Base-by-base conservation (phyloP, 2,888 invertebrate genomes). In the Drepana falcataria region DNA sequence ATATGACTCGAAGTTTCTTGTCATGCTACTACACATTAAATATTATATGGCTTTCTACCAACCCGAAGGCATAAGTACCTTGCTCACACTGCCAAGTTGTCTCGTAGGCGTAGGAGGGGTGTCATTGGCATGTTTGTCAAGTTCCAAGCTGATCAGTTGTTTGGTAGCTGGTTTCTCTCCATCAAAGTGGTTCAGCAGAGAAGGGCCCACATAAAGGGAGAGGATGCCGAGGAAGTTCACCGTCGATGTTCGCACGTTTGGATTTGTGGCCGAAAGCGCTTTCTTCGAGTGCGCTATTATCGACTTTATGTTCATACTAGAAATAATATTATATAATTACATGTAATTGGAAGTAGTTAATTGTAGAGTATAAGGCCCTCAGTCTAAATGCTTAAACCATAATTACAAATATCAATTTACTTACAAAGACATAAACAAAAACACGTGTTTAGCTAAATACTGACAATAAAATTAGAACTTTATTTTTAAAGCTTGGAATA, bases 101-200 rank as follows among this genome's bases (percentile, higher is more conserved):
- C 95, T 87, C 0, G 92, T 93, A 0, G 96, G 95, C n/a, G 93
- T 91, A 0, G 96, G 96, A 0, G 96, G 95, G 57, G 93, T 93
- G 67, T 95, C 93, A 35, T 95, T 96, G 2, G 93, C 92, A 66
- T 95, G 93, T 79, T 97, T 97, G 58, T 96, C 96, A 69, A 97
- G 93, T 78, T 98, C 98, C 34, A 95, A 92, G 77, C 96, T 95
- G 57, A 98, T 96, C 77, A 96, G 95, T 66, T 96, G 96, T 49
- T 95, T 93, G 0, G 98, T 87, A 0, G 96, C 94, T 0, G 96
- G 93, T 73, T 98, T 98, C 79, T 98, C 98, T 63, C 93, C 93
- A 65, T 97, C 97, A 70, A 98, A 97, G 75, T 96, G 95, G 70
- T 92, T 92, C 63, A 96, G 92, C 0, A 97, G 77, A 1, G 93